These are phyloP conservation scores for Ectemnius continuus DNA, from an alignment of 2,888 invertebrate species.

Conservation along the genomic window DNA sequence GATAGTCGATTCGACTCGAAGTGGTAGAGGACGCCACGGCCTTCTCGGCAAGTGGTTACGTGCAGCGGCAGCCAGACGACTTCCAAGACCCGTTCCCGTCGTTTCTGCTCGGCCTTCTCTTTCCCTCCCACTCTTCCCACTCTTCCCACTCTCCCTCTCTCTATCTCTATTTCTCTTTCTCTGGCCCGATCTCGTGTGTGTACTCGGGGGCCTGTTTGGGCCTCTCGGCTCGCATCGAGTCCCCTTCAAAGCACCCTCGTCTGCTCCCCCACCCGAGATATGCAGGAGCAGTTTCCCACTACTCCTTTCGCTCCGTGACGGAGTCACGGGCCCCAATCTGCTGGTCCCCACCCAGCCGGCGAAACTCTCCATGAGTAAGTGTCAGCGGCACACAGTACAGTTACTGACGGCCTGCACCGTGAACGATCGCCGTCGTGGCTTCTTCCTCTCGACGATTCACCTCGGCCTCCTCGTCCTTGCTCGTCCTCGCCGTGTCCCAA, in stretches of 20 bases:
- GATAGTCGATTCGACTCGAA: slow-evolving; percentile 62
- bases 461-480: slow-evolving; percentile 27
- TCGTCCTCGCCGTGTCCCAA: slow-evolving; percentile 13
- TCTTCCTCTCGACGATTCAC: slow-evolving; percentile 35
- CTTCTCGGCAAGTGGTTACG: slow-evolving; percentile 47
- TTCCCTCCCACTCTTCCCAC: slow-evolving; percentile 13
- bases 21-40: slow-evolving; percentile 72
- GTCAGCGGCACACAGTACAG: slow-evolving; percentile 71
- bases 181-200: slow-evolving; percentile 7
- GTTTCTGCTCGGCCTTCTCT: slow-evolving; percentile 6
- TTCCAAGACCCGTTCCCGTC: slow-evolving; percentile 50
- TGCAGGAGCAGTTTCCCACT: slow-evolving; percentile 43
- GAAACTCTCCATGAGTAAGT: slow-evolving; percentile 65
- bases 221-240: slow-evolving; percentile 45
- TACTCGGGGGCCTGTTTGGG: slow-evolving; percentile 11
- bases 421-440: slow-evolving; percentile 58
- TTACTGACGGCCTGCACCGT: slow-evolving; percentile 70
- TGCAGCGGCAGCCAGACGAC: slow-evolving; percentile 38
- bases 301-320: slow-evolving; percentile 34
- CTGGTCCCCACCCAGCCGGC: slow-evolving; percentile 56
- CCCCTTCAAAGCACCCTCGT: slow-evolving; percentile 3
- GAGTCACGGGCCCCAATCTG: slow-evolving; percentile 45
- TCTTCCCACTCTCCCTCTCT: slow-evolving; percentile 36
- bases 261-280: slow-evolving; percentile 16
- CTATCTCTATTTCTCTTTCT: slow-evolving; percentile 4